Conservation (phyloP, 2,888 invertebrate genomes). For the Ommatoiulus sabulosus region DNA sequence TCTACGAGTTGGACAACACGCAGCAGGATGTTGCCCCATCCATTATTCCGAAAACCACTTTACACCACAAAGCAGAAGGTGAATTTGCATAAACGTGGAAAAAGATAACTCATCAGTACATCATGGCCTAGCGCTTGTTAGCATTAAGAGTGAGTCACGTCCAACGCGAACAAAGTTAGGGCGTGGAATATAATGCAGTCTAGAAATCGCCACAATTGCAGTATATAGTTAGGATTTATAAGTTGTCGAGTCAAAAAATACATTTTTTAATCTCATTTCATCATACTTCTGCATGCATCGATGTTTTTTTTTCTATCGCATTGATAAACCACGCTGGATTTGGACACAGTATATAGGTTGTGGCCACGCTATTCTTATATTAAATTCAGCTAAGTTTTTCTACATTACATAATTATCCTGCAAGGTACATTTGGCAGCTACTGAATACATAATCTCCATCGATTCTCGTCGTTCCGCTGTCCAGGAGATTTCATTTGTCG, state of each 20-base stretch:
- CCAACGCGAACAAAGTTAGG: not conserved
- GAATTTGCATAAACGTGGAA: not conserved
- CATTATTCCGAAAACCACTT: not conserved
- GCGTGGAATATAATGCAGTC: not conserved
- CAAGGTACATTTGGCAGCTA: not conserved
- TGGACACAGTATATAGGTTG: no score
- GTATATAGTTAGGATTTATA: no score
- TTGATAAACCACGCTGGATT: no score
- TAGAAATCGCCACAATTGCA: not conserved
- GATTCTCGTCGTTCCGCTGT: not conserved
- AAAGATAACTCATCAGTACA: not conserved
- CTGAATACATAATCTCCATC: not conserved
- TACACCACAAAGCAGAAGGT: not conserved
- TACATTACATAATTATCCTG: not conserved
- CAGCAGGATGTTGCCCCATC: not conserved
- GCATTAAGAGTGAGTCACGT: not conserved
- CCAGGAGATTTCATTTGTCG: slow-evolving; percentile 15
- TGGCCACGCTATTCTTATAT: no score
- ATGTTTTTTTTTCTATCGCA: no score
- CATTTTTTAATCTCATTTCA: no score
- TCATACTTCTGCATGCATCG: no score
- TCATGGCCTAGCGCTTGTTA: not conserved
- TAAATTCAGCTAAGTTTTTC: no score
- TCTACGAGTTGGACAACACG: not conserved
- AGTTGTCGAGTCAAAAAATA: no score